A percentile compares a stretch with the other conserved stretches of the same genome.
phyloP scores from a whole-genome alignment of 1,140 invertebrate species.

The Saccostrea echinata region DNA sequence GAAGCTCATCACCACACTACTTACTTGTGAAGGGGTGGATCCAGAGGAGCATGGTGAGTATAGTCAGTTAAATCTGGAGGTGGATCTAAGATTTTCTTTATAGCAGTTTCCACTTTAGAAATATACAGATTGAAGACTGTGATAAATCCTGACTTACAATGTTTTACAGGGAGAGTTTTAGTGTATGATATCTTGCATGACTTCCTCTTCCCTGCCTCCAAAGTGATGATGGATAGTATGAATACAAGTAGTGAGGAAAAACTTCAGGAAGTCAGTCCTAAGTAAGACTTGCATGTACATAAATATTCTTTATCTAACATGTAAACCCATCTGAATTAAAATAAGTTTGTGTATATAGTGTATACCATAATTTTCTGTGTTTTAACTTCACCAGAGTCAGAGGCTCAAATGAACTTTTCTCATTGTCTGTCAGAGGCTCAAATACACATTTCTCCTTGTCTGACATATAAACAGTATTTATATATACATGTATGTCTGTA shows the following conservation, averaged over 20 bases:
- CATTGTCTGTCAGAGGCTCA: too few species aligned
- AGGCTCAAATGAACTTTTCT: too few species aligned
- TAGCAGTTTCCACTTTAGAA: too few species aligned
- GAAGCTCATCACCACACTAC: constrained; percentile 79
- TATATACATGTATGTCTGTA: too few species aligned
- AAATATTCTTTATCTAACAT: not conserved
- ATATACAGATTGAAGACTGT: not conserved
- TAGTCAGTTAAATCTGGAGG: not conserved
- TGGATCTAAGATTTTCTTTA: not conserved
- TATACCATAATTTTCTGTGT: too few species aligned
- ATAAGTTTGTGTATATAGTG: too few species aligned
- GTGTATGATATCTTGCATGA: constrained; percentile 80
- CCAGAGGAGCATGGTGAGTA: constrained; percentile 77
- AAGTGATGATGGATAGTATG: constrained; percentile 79
- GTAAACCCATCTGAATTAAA: too few species aligned
- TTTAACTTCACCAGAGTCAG: too few species aligned
- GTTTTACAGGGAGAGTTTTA: constrained; percentile 75
- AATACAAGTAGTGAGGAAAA: constrained; percentile 68
- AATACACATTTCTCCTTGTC: too few species aligned
- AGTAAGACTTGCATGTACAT: constrained; percentile 73
- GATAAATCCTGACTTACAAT: not conserved
- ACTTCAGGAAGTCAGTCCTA: constrained; percentile 78
- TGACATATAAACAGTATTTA: too few species aligned
- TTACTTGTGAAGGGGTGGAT: constrained; percentile 81
- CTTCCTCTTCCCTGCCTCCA: constrained; percentile 82